These are phyloP conservation scores for Cosmorhoe ocellata DNA, from an alignment of 2,888 invertebrate species.

Conservation along the genomic window DNA sequence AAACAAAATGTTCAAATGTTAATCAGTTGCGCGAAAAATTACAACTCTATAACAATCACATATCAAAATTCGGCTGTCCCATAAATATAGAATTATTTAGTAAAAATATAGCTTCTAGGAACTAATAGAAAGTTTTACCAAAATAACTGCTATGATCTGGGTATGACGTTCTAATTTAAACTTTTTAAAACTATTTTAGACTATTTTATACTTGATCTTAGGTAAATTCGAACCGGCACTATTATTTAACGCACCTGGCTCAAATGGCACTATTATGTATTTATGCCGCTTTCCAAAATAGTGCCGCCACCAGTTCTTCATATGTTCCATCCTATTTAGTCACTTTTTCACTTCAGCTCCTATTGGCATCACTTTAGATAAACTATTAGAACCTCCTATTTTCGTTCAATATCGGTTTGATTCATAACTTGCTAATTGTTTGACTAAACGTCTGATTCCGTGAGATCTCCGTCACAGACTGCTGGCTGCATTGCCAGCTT, in stretches of 20 bases:
- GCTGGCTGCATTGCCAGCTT: conserved; percentile 50
- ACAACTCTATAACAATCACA: too few relatives aligned
- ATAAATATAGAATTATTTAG: too few relatives aligned
- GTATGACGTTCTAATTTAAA: too few relatives aligned
- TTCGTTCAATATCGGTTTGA: conserved; percentile 35
- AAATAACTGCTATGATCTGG: too few relatives aligned
- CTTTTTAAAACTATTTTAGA: too few relatives aligned
- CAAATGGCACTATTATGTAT: conserved; percentile 69
- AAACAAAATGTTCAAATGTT: too few relatives aligned
- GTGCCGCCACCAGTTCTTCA: conserved; percentile 66
- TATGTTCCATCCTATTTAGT: conserved; percentile 56
- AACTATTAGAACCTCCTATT: conserved; percentile 16
- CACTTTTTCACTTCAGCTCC: conserved; percentile 11
- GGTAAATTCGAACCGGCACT: background rate
- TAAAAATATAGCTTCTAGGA: too few relatives aligned
- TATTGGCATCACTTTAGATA: conserved; percentile 31
- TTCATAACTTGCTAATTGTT: conserved; percentile 57
- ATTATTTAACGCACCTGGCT: conserved; percentile 58
- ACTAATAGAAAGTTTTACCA: too few relatives aligned
- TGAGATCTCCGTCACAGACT: conserved; percentile 61
- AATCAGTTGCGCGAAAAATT: too few relatives aligned
- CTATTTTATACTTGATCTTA: background rate
- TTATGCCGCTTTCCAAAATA: conserved; percentile 64
- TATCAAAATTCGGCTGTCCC: too few relatives aligned
- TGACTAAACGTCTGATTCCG: conserved; percentile 63